phyloP scores from a whole-genome alignment of 2,797 vertebrate species.

The Tadarida brasiliensis region DNA sequence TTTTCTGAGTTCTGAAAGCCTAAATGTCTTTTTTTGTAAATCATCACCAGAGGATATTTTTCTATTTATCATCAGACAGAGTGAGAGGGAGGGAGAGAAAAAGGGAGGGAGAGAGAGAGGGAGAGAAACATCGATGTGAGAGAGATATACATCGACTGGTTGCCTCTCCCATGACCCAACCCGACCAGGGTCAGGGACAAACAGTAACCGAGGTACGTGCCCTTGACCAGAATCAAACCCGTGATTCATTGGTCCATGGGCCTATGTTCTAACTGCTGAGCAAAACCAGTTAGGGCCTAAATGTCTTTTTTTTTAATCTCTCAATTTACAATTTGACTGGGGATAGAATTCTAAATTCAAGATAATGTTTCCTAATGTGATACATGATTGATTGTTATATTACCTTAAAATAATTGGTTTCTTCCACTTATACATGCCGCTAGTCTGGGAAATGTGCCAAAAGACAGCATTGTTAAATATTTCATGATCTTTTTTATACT shows the following conservation, averaged over 20 bases:
- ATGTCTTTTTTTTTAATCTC: neutral
- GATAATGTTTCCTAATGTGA: slow-evolving; percentile 40
- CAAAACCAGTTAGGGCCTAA: neutral
- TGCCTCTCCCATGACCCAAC: too few relatives aligned
- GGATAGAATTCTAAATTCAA: slow-evolving; percentile 59
- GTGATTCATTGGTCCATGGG: too few relatives aligned
- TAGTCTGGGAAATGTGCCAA: slow-evolving; percentile 11
- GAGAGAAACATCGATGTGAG: too few relatives aligned
- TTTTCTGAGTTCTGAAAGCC: neutral
- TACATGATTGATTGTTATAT: neutral
- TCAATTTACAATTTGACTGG: neutral
- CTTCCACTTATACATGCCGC: neutral
- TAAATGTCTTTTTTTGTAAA: neutral
- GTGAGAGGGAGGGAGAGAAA: too few relatives aligned
- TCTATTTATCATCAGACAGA: too few relatives aligned
- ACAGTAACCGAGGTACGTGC: too few relatives aligned
- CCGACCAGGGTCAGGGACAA: too few relatives aligned
- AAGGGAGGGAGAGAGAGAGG: too few relatives aligned
- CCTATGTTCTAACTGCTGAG: too few relatives aligned
- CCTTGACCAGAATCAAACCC: too few relatives aligned
- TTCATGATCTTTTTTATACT: slow-evolving; percentile 10
- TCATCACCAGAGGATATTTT: too few relatives aligned
- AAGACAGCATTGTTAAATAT: slow-evolving; percentile 51
- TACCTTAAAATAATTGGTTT: slow-evolving; percentile 15
- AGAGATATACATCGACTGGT: too few relatives aligned